These are phyloP conservation scores for Eilema griseolum DNA, from an alignment of 2,888 invertebrate species.

Conservation along the genomic window DNA sequence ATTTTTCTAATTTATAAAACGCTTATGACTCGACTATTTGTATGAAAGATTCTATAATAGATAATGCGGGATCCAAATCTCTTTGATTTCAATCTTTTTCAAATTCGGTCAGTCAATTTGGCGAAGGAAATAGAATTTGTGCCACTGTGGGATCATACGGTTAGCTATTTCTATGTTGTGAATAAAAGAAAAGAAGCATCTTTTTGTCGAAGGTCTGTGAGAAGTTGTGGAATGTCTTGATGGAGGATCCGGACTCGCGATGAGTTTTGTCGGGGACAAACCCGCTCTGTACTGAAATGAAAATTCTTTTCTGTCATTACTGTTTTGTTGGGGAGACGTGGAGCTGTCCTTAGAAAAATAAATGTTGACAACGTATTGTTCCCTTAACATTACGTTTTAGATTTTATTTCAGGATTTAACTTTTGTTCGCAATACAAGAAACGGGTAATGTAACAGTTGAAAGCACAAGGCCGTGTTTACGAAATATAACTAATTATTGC, in stretches of 20 bases:
- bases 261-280: slow-evolving; percentile 63
- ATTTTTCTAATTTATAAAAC: slow-evolving; percentile 28
- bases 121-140: slow-evolving; percentile 55
- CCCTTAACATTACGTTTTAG: slow-evolving; percentile 36
- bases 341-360: slow-evolving; percentile 57
- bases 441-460: too few species aligned
- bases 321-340: slow-evolving; percentile 68
- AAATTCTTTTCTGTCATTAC: slow-evolving; percentile 80
- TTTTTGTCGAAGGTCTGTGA: slow-evolving; percentile 71
- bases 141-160: slow-evolving; percentile 43
- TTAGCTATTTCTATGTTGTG: slow-evolving; percentile 51
- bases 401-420: slow-evolving; percentile 7
- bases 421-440: background rate
- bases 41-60: slow-evolving; percentile 35
- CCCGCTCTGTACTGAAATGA: slow-evolving; percentile 75
- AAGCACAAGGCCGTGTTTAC: background rate
- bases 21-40: slow-evolving; percentile 17
- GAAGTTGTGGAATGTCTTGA: slow-evolving; percentile 81
- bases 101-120: slow-evolving; percentile 46
- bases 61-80: slow-evolving; percentile 38
- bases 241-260: slow-evolving; percentile 62
- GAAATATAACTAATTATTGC: background rate
- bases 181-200: slow-evolving; percentile 59
- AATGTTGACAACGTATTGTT: slow-evolving; percentile 49
- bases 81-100: slow-evolving; percentile 47